Evolutionary conservation across 2,888 invertebrate species (phyloP), one percentile per base, ranked within the genome.

Genomic region (Odontocerum albicorne): DNA sequence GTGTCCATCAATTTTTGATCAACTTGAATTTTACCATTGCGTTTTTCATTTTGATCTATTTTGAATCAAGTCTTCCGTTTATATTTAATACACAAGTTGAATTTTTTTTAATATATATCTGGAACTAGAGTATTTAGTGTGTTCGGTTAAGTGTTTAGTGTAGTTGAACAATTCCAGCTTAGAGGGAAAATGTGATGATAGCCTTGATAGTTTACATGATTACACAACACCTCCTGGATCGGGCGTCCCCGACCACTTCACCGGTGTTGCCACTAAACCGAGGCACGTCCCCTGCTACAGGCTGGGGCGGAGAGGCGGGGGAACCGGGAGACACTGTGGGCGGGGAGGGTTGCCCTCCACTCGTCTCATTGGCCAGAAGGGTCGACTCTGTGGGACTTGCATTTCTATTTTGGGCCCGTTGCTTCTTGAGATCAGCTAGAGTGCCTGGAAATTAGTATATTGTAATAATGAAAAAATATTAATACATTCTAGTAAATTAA

Each of bases 341-440:
- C 62, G 73, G 70, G 4, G 78, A 79, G 16, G 65, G 65, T 21
- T 66, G 67, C 3, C 66, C 66, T 57, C 71, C 75, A 49, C 77
- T 58, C 53, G 75, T 75, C 63, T 75, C 75, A 2, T 74, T 73
- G 0, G 77, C 73, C 4, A 60, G 75, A 51, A 66, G 67, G 66
- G 73, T 74, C 59, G 67, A 75, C 62, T 78, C 78, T 2, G 75
- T 74, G 0, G 80, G 79, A 61, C 78, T 81, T 51, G 82, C 84
- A 67, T 85, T 86, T 65, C 92, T 80, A 65, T 88, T 90, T 66
- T 90, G 90, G 60, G 92, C 85, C 62, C 96, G 82, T 69, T 95
- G 93, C 72, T 94, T 94, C 77, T 96, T 96, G 71, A 96, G 79
- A 73, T 96, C 95, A 49, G 95, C 89, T 65, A 96, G 81, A 45